Percentiles rank a stretch among this genome's conserved stretches.
phyloP scores from a whole-genome alignment of 2,888 invertebrate genomes.

The Noctua comes region DNA sequence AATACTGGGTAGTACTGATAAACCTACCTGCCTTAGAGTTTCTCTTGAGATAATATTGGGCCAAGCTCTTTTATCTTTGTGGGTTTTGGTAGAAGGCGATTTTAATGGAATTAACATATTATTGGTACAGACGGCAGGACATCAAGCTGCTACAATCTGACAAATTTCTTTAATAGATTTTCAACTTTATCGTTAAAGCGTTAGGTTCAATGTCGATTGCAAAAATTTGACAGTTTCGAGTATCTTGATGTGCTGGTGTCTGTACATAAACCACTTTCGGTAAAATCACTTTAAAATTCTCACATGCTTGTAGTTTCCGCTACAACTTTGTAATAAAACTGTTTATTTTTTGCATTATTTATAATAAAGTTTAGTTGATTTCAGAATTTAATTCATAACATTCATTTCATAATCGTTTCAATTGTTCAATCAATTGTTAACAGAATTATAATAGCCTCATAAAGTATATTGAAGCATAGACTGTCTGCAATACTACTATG shows the following conservation, averaged over 20 bases:
- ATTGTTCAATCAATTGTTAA: background rate
- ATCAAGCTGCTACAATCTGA: too few relatives aligned
- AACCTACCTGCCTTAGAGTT: conserved; percentile 16
- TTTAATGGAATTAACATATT: background rate
- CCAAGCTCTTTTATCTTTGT: conserved; percentile 15
- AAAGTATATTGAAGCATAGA: too few relatives aligned
- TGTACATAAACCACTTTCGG: background rate
- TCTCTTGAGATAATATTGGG: background rate
- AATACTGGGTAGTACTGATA: conserved; percentile 45
- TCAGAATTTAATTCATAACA: background rate
- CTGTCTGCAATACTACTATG: background rate
- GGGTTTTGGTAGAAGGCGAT: background rate
- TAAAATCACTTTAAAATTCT: background rate
- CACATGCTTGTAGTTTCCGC: background rate
- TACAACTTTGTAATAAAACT: background rate
- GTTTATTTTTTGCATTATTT: too few relatives aligned
- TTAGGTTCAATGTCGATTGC: too few relatives aligned
- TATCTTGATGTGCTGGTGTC: too few relatives aligned
- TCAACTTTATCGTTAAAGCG: too few relatives aligned
- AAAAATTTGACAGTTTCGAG: too few relatives aligned
- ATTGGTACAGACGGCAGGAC: background rate
- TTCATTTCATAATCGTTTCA: background rate
- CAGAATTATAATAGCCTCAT: background rate
- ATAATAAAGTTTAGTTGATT: background rate
- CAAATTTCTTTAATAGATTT: too few relatives aligned